Percentiles rank a stretch among this genome's conserved stretches.
Evolutionary conservation across 1,140 invertebrate genomes (phyloP).

Genomic region (Drosophila truncata): DNA sequence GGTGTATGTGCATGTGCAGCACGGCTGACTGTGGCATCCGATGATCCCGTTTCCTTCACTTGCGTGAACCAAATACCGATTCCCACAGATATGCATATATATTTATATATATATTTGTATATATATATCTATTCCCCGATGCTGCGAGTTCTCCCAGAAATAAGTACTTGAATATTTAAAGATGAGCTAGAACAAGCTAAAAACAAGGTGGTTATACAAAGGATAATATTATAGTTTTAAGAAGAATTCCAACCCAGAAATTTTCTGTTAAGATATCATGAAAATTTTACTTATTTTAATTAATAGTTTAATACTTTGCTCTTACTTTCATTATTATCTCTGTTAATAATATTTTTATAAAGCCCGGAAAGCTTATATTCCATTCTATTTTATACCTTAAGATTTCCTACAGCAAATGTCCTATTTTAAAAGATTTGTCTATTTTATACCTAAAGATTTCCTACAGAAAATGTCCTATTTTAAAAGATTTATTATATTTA

Average conservation of each 20-base stretch:
- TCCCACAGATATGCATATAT: constrained; percentile 20
- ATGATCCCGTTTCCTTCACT: constrained; percentile 51
- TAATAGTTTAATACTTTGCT: too few relatives aligned
- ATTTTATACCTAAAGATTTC: too few relatives aligned
- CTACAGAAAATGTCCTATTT: constrained; percentile 17
- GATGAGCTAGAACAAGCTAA: not conserved
- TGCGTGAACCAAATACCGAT: constrained; percentile 51
- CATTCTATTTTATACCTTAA: too few relatives aligned
- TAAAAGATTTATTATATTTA: constrained; percentile 21
- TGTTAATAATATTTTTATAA: not conserved
- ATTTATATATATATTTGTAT: not conserved
- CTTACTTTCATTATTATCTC: too few relatives aligned
- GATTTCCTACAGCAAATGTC: too few relatives aligned
- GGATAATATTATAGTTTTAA: not conserved
- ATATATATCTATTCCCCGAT: constrained; percentile 8
- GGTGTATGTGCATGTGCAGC: constrained; percentile 38
- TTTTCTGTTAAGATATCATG: too few relatives aligned
- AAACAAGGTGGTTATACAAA: constrained; percentile 9
- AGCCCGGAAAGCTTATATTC: not conserved
- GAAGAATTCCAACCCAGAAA: too few relatives aligned
- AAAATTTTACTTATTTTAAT: too few relatives aligned
- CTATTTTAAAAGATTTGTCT: too few relatives aligned
- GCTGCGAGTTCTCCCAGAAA: constrained; percentile 18
- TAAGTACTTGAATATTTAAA: constrained; percentile 15
- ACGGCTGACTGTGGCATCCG: constrained; percentile 30